phyloP scores from a whole-genome alignment of 2,113 vertebrate genomes.

The Todiramphus chloris region DNA sequence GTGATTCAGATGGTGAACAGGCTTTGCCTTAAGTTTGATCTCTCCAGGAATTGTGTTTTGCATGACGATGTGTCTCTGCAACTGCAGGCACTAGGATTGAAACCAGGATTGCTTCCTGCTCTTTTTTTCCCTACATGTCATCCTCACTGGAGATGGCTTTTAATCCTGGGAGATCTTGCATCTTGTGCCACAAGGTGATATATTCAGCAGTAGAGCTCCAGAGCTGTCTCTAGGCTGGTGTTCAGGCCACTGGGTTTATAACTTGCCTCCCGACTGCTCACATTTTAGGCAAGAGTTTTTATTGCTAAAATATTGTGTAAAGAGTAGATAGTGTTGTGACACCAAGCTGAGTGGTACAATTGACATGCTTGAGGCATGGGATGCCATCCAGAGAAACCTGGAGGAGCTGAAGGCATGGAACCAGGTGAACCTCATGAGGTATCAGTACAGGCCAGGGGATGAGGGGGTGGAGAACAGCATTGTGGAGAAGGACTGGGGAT shows the following conservation, averaged over 20 bases:
- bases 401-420: too few relatives aligned
- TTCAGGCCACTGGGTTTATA: neutral
- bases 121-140: neutral
- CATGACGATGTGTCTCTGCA: rapidly evolving
- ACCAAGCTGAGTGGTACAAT: too few relatives aligned
- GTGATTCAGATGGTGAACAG: neutral
- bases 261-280: neutral
- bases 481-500: too few relatives aligned
- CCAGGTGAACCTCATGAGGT: too few relatives aligned
- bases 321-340: neutral
- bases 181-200: neutral
- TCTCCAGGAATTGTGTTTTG: neutral
- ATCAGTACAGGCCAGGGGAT: too few relatives aligned
- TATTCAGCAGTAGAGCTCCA: neutral
- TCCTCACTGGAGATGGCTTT: neutral
- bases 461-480: too few relatives aligned
- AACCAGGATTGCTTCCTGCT: neutral
- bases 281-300: neutral
- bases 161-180: neutral
- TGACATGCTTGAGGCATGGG: too few relatives aligned
- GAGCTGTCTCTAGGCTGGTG: neutral
- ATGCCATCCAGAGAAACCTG: too few relatives aligned
- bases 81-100: neutral
- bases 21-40: neutral
- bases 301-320: neutral